Conservation (phyloP, 2,888 invertebrate genomes). For the Alentia gelatinosa region DNA sequence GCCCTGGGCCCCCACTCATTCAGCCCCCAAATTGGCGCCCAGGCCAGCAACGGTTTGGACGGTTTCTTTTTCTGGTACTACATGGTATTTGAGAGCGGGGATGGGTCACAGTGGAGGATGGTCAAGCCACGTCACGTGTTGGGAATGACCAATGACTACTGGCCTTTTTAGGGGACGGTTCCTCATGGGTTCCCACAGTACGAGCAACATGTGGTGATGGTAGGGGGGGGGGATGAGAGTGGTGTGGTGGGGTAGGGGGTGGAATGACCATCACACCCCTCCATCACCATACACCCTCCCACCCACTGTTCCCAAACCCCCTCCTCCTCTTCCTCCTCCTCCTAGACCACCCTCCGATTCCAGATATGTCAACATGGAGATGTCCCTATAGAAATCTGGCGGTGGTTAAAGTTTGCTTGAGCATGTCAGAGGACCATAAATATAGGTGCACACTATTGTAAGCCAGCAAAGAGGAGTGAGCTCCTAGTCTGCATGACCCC, state of each 20-base stretch:
- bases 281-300: neutral
- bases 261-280: neutral
- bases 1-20: neutral
- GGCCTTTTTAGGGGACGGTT: neutral
- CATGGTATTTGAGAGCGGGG: no score
- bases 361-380: no score
- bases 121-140: neutral
- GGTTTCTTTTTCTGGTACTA: neutral
- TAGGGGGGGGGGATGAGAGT: neutral
- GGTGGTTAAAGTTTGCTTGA: no score
- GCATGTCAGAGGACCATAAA: no score
- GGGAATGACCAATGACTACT: neutral
- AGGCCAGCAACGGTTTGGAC: neutral
- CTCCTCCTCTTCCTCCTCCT: no score
- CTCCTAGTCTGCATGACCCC: no score
- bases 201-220: constrained; percentile 16
- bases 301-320: neutral
- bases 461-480: no score
- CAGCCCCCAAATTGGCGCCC: neutral
- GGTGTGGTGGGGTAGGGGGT: constrained; percentile 20
- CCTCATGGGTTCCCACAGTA: neutral
- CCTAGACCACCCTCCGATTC: no score
- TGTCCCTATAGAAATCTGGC: no score
- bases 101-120: neutral
- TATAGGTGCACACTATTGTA: no score